A percentile compares a stretch with the other conserved stretches of the same genome.
Evolutionary conservation across 2,797 vertebrate genomes (phyloP).

Genomic region (Amphiprion clarkii): DNA sequence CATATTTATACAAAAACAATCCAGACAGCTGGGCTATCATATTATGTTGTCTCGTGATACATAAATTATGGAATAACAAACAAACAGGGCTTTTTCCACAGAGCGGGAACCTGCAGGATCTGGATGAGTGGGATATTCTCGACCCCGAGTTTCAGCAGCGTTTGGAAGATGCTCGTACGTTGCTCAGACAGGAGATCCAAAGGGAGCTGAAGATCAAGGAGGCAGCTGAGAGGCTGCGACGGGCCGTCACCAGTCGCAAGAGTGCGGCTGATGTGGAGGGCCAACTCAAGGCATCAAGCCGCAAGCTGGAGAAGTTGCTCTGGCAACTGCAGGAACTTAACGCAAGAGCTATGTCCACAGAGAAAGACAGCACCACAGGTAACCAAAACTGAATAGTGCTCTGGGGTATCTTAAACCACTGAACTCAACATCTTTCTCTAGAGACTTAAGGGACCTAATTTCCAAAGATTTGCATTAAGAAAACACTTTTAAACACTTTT

Average conservation of each 20-base stretch:
- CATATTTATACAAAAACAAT: too few relatives aligned
- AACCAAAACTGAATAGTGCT: not conserved
- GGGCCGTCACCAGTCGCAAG: conserved; percentile 91
- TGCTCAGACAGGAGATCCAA: conserved; percentile 92
- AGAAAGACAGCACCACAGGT: conserved; percentile 78
- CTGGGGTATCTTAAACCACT: too few relatives aligned
- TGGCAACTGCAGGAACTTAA: conserved; percentile 92
- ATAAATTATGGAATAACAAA: not conserved
- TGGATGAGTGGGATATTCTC: conserved; percentile 84
- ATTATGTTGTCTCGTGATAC: not conserved
- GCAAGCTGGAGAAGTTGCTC: conserved; percentile 92
- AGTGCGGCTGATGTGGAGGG: conserved; percentile 91
- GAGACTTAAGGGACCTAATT: not conserved
- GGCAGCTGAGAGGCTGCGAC: conserved; percentile 91
- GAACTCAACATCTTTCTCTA: not conserved
- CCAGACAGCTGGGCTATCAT: too few relatives aligned
- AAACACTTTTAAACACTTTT: too few relatives aligned
- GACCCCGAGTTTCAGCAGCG: conserved; percentile 90
- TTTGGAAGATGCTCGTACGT: conserved; percentile 88
- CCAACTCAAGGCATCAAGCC: conserved; percentile 89
- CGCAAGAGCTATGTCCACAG: conserved; percentile 87
- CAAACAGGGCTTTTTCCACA: conserved; percentile 49
- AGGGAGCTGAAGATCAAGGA: conserved; percentile 97
- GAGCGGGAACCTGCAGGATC: conserved; percentile 78
- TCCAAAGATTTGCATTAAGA: too few relatives aligned